These are phyloP conservation scores for Trachelus stipa DNA, from an alignment of 2,888 invertebrate species.

Conservation along the genomic window DNA sequence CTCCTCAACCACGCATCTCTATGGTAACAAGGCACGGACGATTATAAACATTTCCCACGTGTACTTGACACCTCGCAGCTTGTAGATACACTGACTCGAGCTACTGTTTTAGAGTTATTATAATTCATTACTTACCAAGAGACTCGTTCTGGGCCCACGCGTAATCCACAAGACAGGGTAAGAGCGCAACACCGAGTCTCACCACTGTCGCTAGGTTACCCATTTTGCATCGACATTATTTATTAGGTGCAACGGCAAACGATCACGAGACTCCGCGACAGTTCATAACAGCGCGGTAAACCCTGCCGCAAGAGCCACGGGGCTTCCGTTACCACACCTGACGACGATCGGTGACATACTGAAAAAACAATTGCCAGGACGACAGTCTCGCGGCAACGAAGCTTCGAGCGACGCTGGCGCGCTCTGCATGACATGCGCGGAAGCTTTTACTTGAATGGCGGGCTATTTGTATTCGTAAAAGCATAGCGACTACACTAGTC, in stretches of 20 bases:
- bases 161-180: constrained; percentile 60
- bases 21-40: not conserved
- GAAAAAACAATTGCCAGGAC: constrained; percentile 18
- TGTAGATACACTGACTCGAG: not conserved
- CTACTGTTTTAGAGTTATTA: not conserved
- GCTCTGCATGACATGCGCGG: not conserved
- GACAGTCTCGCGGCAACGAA: not conserved
- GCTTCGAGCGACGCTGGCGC: not conserved
- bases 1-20: not conserved
- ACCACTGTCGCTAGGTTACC: constrained; percentile 59
- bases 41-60: constrained; percentile 28
- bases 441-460: not conserved
- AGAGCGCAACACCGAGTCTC: constrained; percentile 55
- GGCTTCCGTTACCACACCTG: constrained; percentile 23
- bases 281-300: constrained; percentile 17
- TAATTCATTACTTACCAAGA: constrained; percentile 37
- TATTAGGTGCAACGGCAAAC: constrained; percentile 23
- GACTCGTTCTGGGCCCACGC: constrained; percentile 48
- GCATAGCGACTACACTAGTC: no score
- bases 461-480: not conserved
- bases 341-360: constrained; percentile 45
- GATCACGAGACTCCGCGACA: constrained; percentile 32
- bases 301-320: constrained; percentile 10
- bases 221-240: constrained; percentile 57
- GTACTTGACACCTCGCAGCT: constrained; percentile 22